Base-by-base conservation (phyloP, 2,888 invertebrate genomes). In the Clepsis dumicolana region DNA sequence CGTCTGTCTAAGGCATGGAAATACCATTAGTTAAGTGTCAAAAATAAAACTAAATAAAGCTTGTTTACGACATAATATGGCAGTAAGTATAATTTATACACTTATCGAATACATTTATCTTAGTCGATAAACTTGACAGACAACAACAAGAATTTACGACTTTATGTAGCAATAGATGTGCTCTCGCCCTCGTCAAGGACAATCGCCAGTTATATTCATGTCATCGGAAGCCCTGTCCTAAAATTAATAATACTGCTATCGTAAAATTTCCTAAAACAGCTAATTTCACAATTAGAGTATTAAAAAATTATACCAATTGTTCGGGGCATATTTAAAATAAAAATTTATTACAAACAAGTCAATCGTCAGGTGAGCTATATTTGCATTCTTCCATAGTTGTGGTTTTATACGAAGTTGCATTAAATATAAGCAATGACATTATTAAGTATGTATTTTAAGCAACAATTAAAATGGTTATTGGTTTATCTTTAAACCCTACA, bases 241-340 rank as follows among this genome's bases (percentile, higher is more conserved):
- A 18, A 48, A 48, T 3, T 21, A 48, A 48, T 48, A 48, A 48
- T 48, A 48, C 48, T 48, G 48, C 48, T 48, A 21, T 12, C 10
- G 0, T 48, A 8, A 48, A 48, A 48, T 21, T 21, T 48, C 21
- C 21, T 21, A 10, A 48, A 48, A 5, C 2, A 21, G 21, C 21
- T 48, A 44, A 18, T 44, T 18, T 1, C 8, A 10, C 21, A 21
- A 21, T 10, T 21, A 21, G 21, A 48, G 18, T 21, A 21, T 48
- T 48, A 4, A 3, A 21, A 21, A 48, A 41, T 5, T 4, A 21
- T 12, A 8, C 44, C 4, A 7, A 44, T 44, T 44, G 18, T 2
- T 4, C n/a, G 38, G 16, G 7, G 16, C 16, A 44, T 18, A 44
- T 18, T 18, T 18, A 38, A 14, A 14, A 14, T 4, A 4, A 2